Evolutionary conservation across 2,888 invertebrate genomes (phyloP).

Genomic region (Lordiphosa fenestrarum): DNA sequence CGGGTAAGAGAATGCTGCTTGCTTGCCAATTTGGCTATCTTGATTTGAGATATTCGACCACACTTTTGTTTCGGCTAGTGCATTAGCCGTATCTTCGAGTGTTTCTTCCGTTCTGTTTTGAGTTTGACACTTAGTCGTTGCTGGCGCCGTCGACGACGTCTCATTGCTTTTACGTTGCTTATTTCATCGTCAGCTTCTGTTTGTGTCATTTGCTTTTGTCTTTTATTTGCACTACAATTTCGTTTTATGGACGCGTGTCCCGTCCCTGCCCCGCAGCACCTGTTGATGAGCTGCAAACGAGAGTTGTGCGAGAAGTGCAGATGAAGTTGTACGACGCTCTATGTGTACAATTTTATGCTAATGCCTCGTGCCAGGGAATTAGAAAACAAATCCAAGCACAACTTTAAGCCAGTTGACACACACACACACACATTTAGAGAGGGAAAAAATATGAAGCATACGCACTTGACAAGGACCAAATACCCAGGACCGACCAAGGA

Average conservation of each 20-base stretch:
- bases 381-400: conserved; percentile 38
- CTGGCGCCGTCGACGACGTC: too few species aligned
- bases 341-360: conserved; percentile 53
- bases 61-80: too few species aligned
- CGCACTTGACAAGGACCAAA: conserved; percentile 30
- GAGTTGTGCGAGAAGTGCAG: conserved; percentile 23
- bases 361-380: conserved; percentile 37
- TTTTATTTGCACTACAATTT: conserved; percentile 56
- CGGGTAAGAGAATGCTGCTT: too few species aligned
- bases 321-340: conserved; percentile 25
- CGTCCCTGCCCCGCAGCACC: conserved; percentile 31
- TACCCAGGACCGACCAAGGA: conserved; percentile 18
- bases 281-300: conserved; percentile 59
- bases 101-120: background rate
- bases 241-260: conserved; percentile 30
- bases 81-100: too few species aligned
- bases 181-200: conserved; percentile 18
- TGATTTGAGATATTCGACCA: too few species aligned
- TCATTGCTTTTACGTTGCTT: background rate
- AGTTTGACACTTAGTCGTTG: background rate
- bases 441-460: conserved; percentile 41
- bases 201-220: conserved; percentile 41
- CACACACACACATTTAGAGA: conserved; percentile 5
- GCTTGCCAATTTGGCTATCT: too few species aligned
- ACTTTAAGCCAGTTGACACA: conserved; percentile 43